phyloP scores from a whole-genome alignment of 2,888 invertebrate species.

The Melanostoma mellinum region DNA sequence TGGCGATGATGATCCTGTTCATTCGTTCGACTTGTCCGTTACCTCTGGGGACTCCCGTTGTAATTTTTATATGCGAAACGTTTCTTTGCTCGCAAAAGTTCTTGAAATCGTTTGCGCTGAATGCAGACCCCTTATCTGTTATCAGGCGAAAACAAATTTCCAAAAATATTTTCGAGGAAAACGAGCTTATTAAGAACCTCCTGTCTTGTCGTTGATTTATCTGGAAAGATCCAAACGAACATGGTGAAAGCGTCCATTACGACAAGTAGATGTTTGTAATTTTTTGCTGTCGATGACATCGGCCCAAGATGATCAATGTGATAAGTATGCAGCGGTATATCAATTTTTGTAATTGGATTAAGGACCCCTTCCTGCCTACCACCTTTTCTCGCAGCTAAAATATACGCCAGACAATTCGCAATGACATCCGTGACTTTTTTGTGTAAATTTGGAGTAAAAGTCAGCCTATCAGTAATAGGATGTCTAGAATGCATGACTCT shows the following conservation, averaged over 20 bases:
- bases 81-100: conserved; percentile 76
- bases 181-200: neutral
- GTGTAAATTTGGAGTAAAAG: too few relatives aligned
- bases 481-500: too few relatives aligned
- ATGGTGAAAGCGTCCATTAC: too few relatives aligned
- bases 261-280: too few relatives aligned
- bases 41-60: conserved; percentile 76
- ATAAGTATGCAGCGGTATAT: conserved; percentile 75
- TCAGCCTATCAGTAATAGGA: too few relatives aligned
- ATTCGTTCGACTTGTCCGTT: conserved; percentile 79
- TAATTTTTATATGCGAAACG: conserved; percentile 75
- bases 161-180: neutral
- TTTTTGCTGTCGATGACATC: too few relatives aligned
- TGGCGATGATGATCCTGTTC: conserved; percentile 72
- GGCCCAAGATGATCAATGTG: conserved; percentile 78
- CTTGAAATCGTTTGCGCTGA: conserved; percentile 77
- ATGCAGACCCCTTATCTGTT: conserved; percentile 74
- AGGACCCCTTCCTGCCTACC: conserved; percentile 78
- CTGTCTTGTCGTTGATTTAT: too few relatives aligned
- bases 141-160: neutral
- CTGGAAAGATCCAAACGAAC: too few relatives aligned
- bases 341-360: conserved; percentile 76
- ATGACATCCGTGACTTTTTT: conserved; percentile 15
- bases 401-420: conserved; percentile 37
- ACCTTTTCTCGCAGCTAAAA: conserved; percentile 31